phyloP scores from a whole-genome alignment of 2,888 invertebrate species.

The Lithophane socia region DNA sequence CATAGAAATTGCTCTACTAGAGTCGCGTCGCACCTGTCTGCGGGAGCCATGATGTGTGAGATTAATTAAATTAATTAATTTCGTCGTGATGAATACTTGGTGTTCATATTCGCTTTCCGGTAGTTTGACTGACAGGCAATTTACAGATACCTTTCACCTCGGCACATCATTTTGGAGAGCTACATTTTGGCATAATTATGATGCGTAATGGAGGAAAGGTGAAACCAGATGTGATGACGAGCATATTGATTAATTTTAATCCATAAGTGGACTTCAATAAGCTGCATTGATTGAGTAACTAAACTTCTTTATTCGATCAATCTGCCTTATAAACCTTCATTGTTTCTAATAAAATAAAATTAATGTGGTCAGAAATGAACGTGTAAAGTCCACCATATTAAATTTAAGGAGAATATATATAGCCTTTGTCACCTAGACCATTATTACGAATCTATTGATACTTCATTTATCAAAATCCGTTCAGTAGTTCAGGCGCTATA shows the following conservation, averaged over 20 bases:
- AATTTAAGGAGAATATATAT: no score
- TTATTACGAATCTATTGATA: no score
- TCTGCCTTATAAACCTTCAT: no score
- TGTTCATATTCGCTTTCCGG: constrained; percentile 29
- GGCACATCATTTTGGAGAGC: not conserved
- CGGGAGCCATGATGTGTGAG: constrained; percentile 4
- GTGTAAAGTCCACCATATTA: no score
- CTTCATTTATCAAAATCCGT: no score
- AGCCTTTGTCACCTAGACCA: no score
- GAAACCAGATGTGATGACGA: not conserved
- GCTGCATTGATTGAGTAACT: not conserved
- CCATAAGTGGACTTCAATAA: not conserved
- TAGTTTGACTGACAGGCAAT: constrained; percentile 49
- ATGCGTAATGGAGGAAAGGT: not conserved
- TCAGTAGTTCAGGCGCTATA: no score
- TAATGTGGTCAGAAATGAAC: no score
- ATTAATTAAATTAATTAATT: constrained; percentile 56
- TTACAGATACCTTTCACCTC: constrained; percentile 15
- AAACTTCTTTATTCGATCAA: not conserved
- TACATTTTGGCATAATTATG: not conserved
- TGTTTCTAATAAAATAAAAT: no score
- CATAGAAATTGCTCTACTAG: no score
- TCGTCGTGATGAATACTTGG: constrained; percentile 37
- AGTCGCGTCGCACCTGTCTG: no score
- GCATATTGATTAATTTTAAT: not conserved